Evolutionary conservation across 2,113 vertebrate genomes (phyloP), one percentile per base, ranked within the genome.

Genomic region (Phocoena sinus): DNA sequence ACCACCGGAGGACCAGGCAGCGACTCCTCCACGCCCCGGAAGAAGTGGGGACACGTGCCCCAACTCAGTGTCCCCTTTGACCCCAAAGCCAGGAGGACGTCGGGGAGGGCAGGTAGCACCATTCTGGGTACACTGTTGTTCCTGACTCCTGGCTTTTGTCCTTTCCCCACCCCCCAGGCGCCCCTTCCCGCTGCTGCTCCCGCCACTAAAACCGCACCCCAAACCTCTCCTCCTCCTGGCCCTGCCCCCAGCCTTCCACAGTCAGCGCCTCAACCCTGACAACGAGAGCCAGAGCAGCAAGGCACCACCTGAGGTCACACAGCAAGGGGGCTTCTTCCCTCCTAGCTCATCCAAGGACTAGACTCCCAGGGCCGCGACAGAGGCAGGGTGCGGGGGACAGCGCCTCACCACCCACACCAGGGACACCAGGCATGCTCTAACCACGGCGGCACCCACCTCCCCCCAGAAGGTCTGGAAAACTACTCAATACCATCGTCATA

Each of bases 401-500:
- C 1, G 1, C 68, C 21, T 70, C 28, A n/a, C 38, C 65, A 56
- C 65, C 44, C 33, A 28, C 21, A 3, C 53, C 3, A 13, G 31
- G 76, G 58, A 56, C 86, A 31, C 36, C 41, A 20, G 25, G 18
- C n/a, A 2, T 5, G 8, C 25, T 4, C 25, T 38, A 70, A 9
- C n/a, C 21, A 31, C 26, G 67, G 58, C 26, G 73, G 58, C 56
- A 36, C 8, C n/a, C 20, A 31, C 12, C 6, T 28, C 6, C 1
- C 36, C 1, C 9, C 38, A 38, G 38, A 31, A 87, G 82, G 21
- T 6, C 8, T 1, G 8, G 44, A 26, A n/a, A 77, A 58, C 58
- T 21, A 23, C 14, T 74, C 1, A 0, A 11, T 79, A 4, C 63
- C 10, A 7, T 10, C 1, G 20, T 58, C n/a, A 31, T 2, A 9